Percentiles rank a stretch among this genome's conserved stretches.
These are phyloP conservation scores for Argyra leucocephala DNA, from an alignment of 2,888 invertebrate species.

Conservation along the genomic window DNA sequence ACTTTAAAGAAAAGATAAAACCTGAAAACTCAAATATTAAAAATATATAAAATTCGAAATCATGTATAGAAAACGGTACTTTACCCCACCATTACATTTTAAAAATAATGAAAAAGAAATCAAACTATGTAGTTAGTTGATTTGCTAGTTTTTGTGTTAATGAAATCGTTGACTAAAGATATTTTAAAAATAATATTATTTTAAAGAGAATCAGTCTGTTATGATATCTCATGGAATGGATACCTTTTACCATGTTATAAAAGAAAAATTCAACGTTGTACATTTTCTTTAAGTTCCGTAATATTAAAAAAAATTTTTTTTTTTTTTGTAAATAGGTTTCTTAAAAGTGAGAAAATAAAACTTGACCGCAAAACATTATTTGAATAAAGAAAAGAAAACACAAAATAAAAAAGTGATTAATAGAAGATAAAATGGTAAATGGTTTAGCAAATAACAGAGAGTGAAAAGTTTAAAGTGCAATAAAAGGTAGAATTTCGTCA, in stretches of 20 bases:
- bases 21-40: background rate
- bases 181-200: background rate
- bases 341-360: conserved; percentile 37
- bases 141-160: background rate
- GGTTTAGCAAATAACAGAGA: background rate
- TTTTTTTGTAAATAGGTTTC: conserved; percentile 30
- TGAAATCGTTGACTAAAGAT: background rate
- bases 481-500: background rate
- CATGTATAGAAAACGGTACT: conserved; percentile 21
- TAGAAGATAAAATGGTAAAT: conserved; percentile 30
- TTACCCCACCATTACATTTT: conserved; percentile 20
- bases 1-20: background rate
- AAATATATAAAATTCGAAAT: background rate
- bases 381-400: conserved; percentile 17
- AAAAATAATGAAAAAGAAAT: background rate
- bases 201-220: background rate
- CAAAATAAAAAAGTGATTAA: conserved; percentile 37
- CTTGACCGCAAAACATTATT: conserved; percentile 20
- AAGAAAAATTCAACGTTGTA: conserved; percentile 18
- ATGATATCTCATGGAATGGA: background rate
- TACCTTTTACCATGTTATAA: background rate
- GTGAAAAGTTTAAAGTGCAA: background rate
- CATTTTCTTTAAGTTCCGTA: background rate
- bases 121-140: background rate
- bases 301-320: background rate